phyloP scores from a whole-genome alignment of 2,888 invertebrate genomes.

The Trachelus stipa region DNA sequence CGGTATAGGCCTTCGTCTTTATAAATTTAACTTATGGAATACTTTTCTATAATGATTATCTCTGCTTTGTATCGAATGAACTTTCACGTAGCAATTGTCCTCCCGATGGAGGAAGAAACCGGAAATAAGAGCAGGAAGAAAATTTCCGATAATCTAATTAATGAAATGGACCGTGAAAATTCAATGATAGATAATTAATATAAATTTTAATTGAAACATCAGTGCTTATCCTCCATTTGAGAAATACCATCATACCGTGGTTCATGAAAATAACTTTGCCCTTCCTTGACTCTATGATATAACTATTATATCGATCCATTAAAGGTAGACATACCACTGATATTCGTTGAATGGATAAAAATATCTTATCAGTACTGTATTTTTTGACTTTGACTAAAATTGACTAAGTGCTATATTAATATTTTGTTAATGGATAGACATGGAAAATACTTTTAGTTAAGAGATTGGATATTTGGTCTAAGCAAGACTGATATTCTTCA shows the following conservation, averaged over 20 bases:
- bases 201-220: not conserved
- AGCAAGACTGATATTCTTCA: too few species aligned
- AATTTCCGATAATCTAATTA: slow-evolving; percentile 28
- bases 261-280: not conserved
- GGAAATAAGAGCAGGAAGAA: slow-evolving; percentile 2
- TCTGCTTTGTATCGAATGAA: slow-evolving; percentile 19
- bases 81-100: slow-evolving; percentile 17
- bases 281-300: not conserved
- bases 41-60: not conserved
- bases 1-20: not conserved
- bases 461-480: too few species aligned
- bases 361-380: not conserved
- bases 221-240: not conserved
- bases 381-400: too few species aligned
- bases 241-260: not conserved
- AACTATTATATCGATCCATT: not conserved
- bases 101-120: slow-evolving; percentile 1
- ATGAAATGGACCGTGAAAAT: not conserved
- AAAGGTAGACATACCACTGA: too few species aligned
- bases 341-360: not conserved
- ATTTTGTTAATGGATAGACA: too few species aligned
- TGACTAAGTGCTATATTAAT: too few species aligned
- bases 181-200: slow-evolving; percentile 21
- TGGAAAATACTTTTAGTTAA: too few species aligned
- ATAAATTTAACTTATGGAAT: not conserved